These are phyloP conservation scores for Aphelenchoides fujianensis DNA, from an alignment of 1,140 invertebrate species.

Conservation along the genomic window DNA sequence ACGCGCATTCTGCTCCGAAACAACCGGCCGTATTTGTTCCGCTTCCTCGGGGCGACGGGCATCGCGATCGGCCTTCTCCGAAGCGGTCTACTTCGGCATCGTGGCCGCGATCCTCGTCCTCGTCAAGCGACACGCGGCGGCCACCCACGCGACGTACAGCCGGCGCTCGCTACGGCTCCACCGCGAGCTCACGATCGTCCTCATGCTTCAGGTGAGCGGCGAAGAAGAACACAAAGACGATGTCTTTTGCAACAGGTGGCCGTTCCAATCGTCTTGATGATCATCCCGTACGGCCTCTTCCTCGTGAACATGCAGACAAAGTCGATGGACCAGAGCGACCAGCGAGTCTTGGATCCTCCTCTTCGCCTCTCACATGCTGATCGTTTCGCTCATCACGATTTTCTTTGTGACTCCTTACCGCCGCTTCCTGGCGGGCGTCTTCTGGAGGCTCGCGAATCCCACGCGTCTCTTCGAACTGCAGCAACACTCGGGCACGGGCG, in stretches of 20 bases:
- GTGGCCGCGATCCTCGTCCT: not conserved
- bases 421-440: not conserved
- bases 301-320: not conserved
- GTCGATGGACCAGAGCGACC: not conserved
- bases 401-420: not conserved
- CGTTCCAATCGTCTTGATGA: not conserved
- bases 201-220: not conserved
- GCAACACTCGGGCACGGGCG: too few relatives aligned
- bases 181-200: not conserved
- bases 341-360: not conserved
- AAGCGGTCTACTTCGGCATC: not conserved
- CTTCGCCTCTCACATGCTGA: not conserved
- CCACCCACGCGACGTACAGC: not conserved
- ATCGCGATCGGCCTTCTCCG: not conserved
- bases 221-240: not conserved
- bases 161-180: not conserved
- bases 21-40: not conserved
- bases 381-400: not conserved
- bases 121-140: not conserved
- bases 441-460: not conserved
- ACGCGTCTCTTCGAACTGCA: not conserved
- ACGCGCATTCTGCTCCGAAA: not conserved
- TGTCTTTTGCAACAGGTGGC: not conserved
- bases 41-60: not conserved
- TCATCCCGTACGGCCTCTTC: not conserved